Base-by-base conservation (phyloP, 1,140 invertebrate species). In the Drosophila malerkotliana region DNA sequence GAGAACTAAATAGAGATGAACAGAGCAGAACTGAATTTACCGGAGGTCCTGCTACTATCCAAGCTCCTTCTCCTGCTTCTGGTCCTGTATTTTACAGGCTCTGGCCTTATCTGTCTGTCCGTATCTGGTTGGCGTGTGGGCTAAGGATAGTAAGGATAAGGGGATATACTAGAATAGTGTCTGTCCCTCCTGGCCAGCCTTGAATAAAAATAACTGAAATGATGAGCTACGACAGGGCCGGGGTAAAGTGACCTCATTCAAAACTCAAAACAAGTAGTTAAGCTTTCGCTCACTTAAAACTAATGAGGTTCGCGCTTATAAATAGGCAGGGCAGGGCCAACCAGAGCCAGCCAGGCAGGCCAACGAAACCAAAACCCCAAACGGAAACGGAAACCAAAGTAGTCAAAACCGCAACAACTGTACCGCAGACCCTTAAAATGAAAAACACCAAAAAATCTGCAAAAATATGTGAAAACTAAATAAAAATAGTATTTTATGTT, bases 261-360 rank as follows among this genome's bases (percentile, higher is more conserved):
- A 88, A 85, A 87, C 82, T 87, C 83, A 88, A 88, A 87, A 87
- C 83, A 88, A 87, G 82, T 87, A 82, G 83, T 82, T 87, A 82
- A 87, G 82, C 78, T 88, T 75, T 87, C 83, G 83, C 75, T 87
- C 82, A 87, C 82, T 87, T 87, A 88, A 87, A 87, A 87, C 82
- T 87, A 87, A 87, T 87, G 82, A 87, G 82, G 69, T 82, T 67
- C 79, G 82, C 71, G 74, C 64, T 57, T 88, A 87, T 88, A 87
- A 88, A 87, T 87, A 87, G 78, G 58, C 72, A 74, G 54, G 62
- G 41, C 72, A 21, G 21, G 21, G 21, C 21, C 21, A 21, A 2
- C 21, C 21, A 21, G 21, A 21, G 8, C 5, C 12, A 14, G 14
- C 39, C n/a, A 56, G 34, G 14, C 41, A 9, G 53, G 53, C 45